phyloP scores from a whole-genome alignment of 2,888 invertebrate genomes.

The Ptychoptera contaminata region DNA sequence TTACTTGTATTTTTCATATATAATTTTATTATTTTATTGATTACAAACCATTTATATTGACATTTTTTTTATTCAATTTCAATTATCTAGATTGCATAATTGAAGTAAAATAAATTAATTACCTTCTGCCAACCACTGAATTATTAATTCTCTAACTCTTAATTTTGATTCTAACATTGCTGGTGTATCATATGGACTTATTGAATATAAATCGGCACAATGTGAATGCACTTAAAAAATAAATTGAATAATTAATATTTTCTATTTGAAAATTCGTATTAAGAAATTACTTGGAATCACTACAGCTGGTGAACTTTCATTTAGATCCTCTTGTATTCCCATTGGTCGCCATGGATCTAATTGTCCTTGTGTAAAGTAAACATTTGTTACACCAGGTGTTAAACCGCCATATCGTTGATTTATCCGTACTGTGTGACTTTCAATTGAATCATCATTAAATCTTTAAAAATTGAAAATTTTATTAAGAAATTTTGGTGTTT shows the following conservation, averaged over 20 bases:
- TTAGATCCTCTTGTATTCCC: constrained; percentile 22
- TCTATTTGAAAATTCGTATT: constrained; percentile 6
- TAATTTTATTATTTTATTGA: too few species aligned
- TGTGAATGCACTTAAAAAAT: constrained; percentile 21
- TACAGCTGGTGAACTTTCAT: too few species aligned
- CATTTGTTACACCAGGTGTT: constrained; percentile 25
- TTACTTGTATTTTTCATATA: too few species aligned
- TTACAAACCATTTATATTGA: too few species aligned
- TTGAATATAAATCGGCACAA: constrained; percentile 23
- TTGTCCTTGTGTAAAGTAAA: constrained; percentile 32
- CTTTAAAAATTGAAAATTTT: too few species aligned
- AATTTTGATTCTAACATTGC: constrained; percentile 23
- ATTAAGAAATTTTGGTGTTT: not conserved
- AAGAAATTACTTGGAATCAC: too few species aligned
- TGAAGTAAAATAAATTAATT: too few species aligned
- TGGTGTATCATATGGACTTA: constrained; percentile 15
- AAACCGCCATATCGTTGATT: constrained; percentile 19
- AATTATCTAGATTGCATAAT: too few species aligned
- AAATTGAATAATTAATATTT: not conserved
- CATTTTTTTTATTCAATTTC: too few species aligned
- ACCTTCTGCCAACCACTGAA: constrained; percentile 21
- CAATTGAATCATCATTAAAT: too few species aligned
- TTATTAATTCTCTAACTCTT: constrained; percentile 17
- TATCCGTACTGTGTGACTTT: too few species aligned
- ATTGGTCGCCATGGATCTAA: constrained; percentile 33